Percentiles rank a stretch among this genome's conserved stretches.
phyloP scores from a whole-genome alignment of 2,888 invertebrate genomes.

The Maniola hyperantus region DNA sequence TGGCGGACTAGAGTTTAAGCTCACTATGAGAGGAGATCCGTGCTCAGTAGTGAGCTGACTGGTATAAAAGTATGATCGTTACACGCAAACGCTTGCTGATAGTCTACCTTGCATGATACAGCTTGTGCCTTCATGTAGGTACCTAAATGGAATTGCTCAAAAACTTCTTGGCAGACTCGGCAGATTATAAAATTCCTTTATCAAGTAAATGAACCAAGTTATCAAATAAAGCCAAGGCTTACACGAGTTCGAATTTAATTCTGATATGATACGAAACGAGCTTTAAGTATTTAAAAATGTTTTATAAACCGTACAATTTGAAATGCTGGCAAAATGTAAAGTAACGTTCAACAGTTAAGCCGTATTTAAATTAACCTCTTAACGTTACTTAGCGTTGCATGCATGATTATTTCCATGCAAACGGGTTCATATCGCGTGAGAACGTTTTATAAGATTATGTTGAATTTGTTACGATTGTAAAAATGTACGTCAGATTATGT shows the following conservation, averaged over 20 bases:
- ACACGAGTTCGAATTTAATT: conserved; percentile 22
- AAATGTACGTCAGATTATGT: conserved; percentile 26
- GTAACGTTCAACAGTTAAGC: conserved; percentile 33
- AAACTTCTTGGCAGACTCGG: background rate
- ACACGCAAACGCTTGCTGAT: too few relatives aligned
- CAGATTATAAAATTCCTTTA: background rate
- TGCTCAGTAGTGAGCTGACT: too few relatives aligned
- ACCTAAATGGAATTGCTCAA: background rate
- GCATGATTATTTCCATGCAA: conserved; percentile 35
- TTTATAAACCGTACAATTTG: conserved; percentile 23
- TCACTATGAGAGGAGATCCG: too few relatives aligned
- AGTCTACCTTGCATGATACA: too few relatives aligned
- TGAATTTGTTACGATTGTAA: conserved; percentile 33
- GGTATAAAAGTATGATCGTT: too few relatives aligned
- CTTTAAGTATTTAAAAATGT: conserved; percentile 18
- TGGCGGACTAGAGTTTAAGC: too few relatives aligned
- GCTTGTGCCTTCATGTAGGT: too few relatives aligned
- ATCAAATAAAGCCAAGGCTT: conserved; percentile 31
- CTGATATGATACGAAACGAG: conserved; percentile 16
- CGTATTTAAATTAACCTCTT: conserved; percentile 36
- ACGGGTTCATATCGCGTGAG: conserved; percentile 35
- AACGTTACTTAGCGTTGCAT: conserved; percentile 33
- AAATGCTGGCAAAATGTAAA: conserved; percentile 25
- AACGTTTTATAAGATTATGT: conserved; percentile 37
- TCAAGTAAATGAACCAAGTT: conserved; percentile 5